Evolutionary conservation across 2,797 vertebrate genomes (phyloP), one percentile per base, ranked within the genome.

Genomic region (Perodicticus potto): DNA sequence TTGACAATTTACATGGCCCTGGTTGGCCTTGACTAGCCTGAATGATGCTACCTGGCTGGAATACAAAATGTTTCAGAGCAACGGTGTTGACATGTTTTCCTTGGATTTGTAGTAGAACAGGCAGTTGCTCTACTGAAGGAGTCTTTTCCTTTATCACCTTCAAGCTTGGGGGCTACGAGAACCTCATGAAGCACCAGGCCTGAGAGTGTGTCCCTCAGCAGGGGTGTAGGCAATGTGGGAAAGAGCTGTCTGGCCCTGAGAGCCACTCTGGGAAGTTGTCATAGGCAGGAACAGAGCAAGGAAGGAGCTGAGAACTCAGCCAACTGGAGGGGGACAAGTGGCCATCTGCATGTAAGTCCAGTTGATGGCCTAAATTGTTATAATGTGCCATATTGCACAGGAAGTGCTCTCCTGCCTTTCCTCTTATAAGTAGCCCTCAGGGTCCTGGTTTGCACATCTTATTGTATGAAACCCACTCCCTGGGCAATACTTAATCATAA

Each of bases 11-110:
- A 65, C 13, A 40, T 55, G 29, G 22, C n/a, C 65, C 37, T 49
- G 3, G n/a, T 16, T n/a, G 49, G 53, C 45, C 55, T 86, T 88
- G 25, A 69, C 10, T 57, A 67, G 32, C 16, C 9, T 16, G 22
- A n/a, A 1, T 20, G 40, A 70, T 74, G 25, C 12, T 32, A 17
- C 59, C 37, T 87, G 53, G 25, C 53, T 81, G 63, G 70, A 82
- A 67, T 93, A 37, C 69, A 80, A 7, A 67, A 16, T 61, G 27
- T 91, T 63, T 92, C 27, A 82, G 80, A 95, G 80, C n/a, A 76
- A 69, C 3, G 5, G 1, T 59, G 17, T 25, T 32, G 37, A 10
- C 86, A 22, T n/a, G 22, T 59, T 85, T 88, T 53, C 23, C 61
- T 40, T 53, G 59, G 13, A 10, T 40, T 3, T 83, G 7, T 61